Conservation (phyloP, 53 echinoderm and acorn worm genomes). For the Temnopleurus reevesii region DNA sequence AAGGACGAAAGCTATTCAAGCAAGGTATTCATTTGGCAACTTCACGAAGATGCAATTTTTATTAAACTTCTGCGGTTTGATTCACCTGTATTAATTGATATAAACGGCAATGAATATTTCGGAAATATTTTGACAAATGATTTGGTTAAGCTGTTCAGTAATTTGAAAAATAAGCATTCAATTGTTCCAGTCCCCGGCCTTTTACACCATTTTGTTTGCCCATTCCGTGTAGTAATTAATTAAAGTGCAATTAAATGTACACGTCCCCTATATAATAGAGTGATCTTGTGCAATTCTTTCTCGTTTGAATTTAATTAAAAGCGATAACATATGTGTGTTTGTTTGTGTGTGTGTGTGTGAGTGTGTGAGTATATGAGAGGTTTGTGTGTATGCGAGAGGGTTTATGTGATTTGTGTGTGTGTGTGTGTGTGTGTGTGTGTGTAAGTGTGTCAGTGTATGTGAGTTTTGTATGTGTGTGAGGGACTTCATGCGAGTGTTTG, state of each 20-base stretch:
- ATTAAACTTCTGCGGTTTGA: neutral
- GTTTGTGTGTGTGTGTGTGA: neutral
- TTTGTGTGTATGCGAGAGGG: neutral
- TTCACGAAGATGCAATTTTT: neutral
- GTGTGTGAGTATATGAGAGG: neutral
- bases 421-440: neutral
- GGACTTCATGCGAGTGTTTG: no score
- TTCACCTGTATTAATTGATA: neutral
- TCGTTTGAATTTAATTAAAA: neutral
- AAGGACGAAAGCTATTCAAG: neutral
- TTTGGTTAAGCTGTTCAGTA: neutral
- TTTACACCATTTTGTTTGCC: neutral
- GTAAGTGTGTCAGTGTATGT: neutral
- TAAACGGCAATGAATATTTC: neutral
- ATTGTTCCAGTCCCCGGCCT: neutral
- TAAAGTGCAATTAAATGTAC: constrained; percentile 40
- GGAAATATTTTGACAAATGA: no score
- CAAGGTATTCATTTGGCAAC: no score
- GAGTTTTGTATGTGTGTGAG: no score
- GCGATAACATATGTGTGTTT: no score
- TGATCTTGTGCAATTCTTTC: neutral
- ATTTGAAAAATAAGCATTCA: neutral
- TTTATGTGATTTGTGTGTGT: neutral
- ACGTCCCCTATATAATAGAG: neutral
- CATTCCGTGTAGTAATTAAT: constrained; percentile 10